A percentile compares a stretch with the other conserved stretches of the same genome.
phyloP scores from a whole-genome alignment of 2,888 invertebrate species.

The Girardia tigrina region DNA sequence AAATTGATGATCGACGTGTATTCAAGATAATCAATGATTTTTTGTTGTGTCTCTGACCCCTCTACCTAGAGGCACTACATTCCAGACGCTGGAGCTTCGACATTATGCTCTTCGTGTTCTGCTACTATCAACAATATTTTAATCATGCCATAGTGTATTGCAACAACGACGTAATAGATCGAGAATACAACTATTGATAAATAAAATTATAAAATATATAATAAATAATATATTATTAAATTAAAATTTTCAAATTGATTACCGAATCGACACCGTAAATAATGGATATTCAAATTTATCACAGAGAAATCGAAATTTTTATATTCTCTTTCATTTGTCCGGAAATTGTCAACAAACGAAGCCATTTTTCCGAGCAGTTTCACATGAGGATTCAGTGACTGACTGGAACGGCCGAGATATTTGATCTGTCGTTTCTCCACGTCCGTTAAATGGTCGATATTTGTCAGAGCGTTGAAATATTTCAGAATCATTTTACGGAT shows the following conservation, averaged over 20 bases:
- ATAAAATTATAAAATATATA: too few relatives aligned
- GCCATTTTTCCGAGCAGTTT: background rate
- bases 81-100: too few relatives aligned
- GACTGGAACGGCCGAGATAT: background rate
- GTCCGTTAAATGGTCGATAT: background rate
- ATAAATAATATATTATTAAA: background rate
- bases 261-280: slow-evolving; percentile 15
- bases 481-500: background rate
- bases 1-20: too few relatives aligned
- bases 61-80: too few relatives aligned
- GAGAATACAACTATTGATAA: too few relatives aligned
- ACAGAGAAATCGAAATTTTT: slow-evolving; percentile 16
- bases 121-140: too few relatives aligned
- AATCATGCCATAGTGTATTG: too few relatives aligned
- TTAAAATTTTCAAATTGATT: too few relatives aligned
- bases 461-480: background rate
- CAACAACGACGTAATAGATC: too few relatives aligned
- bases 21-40: too few relatives aligned
- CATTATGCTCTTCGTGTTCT: too few relatives aligned
- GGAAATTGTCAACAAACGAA: background rate
- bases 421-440: background rate
- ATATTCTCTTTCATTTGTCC: background rate
- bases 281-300: background rate
- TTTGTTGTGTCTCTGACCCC: too few relatives aligned
- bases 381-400: background rate